These are phyloP conservation scores for Manis javanica DNA, from an alignment of 2,797 vertebrate species.

Conservation along the genomic window DNA sequence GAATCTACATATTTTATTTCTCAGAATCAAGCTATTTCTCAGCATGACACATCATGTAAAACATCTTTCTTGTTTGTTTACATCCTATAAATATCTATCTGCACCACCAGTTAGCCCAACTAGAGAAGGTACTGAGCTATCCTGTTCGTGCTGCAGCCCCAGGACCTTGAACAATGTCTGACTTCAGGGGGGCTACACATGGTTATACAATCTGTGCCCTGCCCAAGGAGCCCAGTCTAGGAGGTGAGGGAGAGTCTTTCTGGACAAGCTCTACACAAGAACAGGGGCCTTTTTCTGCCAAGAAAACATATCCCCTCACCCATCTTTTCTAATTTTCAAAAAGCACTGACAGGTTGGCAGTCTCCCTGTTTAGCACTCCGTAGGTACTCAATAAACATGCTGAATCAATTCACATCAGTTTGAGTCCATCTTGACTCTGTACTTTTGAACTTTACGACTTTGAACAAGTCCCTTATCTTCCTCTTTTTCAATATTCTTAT, in stretches of 20 bases:
- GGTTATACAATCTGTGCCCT: too few relatives aligned
- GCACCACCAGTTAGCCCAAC: background rate
- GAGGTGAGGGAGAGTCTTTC: background rate
- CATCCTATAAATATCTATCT: background rate
- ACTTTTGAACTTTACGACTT: background rate
- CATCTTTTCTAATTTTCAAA: background rate
- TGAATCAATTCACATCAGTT: background rate
- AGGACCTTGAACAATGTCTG: background rate
- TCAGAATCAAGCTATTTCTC: background rate
- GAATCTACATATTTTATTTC: background rate
- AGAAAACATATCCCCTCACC: background rate
- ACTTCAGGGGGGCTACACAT: accelerated
- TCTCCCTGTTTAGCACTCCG: background rate
- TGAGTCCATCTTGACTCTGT: background rate
- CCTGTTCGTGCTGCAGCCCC: background rate
- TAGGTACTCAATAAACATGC: background rate
- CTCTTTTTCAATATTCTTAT: background rate
- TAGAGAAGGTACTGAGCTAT: background rate
- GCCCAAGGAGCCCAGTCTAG: background rate
- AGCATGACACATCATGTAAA: background rate
- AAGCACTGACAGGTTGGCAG: background rate
- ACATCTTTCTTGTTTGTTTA: background rate
- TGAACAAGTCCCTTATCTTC: background rate
- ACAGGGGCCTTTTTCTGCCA: background rate
- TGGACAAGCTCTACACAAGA: background rate